phyloP scores from a whole-genome alignment of 53 echinoderm and acorn worm species.

The Hippasteria phrygiana region DNA sequence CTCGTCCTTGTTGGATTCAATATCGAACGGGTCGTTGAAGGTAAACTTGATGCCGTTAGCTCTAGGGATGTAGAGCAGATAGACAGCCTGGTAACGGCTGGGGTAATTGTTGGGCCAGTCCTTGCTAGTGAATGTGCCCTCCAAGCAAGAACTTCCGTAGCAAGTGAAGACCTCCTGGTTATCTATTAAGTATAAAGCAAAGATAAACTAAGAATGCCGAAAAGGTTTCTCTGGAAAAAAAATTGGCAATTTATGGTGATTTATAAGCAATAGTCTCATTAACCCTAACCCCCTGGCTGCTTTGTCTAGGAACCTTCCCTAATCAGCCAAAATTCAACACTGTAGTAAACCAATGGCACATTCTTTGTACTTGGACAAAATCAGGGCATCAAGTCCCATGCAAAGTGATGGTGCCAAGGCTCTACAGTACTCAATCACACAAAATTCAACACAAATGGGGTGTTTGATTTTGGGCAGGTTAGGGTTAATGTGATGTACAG shows the following conservation, averaged over 20 bases:
- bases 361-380: too few relatives aligned
- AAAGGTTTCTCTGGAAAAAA: not conserved
- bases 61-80: slow-evolving; percentile 86
- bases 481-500: not conserved
- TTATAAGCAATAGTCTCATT: too few relatives aligned
- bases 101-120: slow-evolving; percentile 77
- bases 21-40: slow-evolving; percentile 71
- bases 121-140: slow-evolving; percentile 68
- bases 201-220: too few relatives aligned
- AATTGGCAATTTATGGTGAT: not conserved
- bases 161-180: slow-evolving; percentile 81
- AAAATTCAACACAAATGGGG: too few relatives aligned
- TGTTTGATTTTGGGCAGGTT: not conserved
- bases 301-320: too few relatives aligned
- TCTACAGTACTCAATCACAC: too few relatives aligned
- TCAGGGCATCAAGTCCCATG: too few relatives aligned
- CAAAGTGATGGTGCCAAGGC: too few relatives aligned
- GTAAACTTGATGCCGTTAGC: slow-evolving; percentile 78
- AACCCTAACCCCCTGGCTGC: too few relatives aligned
- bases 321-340: too few relatives aligned
- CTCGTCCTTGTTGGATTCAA: slow-evolving; percentile 91
- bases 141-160: slow-evolving; percentile 70
- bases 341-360: too few relatives aligned
- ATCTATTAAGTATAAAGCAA: slow-evolving; percentile 41
- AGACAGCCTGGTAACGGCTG: slow-evolving; percentile 70